Conservation (phyloP, 2,797 vertebrate genomes). For the Cyprinella venusta region DNA sequence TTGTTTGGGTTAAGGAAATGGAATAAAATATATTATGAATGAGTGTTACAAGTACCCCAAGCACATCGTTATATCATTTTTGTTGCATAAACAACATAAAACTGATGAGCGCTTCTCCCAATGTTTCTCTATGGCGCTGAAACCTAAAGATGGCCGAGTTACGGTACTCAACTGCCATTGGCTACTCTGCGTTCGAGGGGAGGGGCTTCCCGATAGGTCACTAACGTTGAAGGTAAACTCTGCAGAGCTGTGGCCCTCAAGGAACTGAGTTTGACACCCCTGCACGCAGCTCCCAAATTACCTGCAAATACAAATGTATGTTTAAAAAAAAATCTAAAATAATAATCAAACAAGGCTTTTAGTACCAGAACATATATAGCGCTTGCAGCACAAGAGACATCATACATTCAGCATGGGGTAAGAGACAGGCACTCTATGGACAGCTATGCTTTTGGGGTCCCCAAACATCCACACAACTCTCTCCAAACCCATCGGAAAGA, state of each 20-base stretch:
- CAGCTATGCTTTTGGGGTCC: slow-evolving; percentile 56
- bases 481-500: slow-evolving; percentile 8
- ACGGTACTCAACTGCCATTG: too few relatives aligned
- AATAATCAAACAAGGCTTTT: slow-evolving; percentile 43
- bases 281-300: slow-evolving; percentile 27
- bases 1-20: too few relatives aligned
- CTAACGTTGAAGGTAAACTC: background rate
- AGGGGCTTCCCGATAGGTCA: too few relatives aligned
- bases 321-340: slow-evolving; percentile 8
- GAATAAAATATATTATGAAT: too few relatives aligned
- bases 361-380: slow-evolving; percentile 45
- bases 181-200: too few relatives aligned
- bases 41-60: too few relatives aligned
- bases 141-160: too few relatives aligned
- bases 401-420: slow-evolving; percentile 70
- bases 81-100: too few relatives aligned
- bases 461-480: slow-evolving; percentile 41
- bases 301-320: slow-evolving; percentile 46
- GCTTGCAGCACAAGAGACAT: slow-evolving; percentile 64
- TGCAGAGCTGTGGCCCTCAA: background rate
- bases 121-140: too few relatives aligned
- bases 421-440: slow-evolving; percentile 61
- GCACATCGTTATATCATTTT: too few relatives aligned
- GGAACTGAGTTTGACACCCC: background rate
- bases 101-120: too few relatives aligned